A percentile compares a stretch with the other conserved stretches of the same genome.
phyloP scores from a whole-genome alignment of 2,797 vertebrate genomes.

The Remorina albescens region DNA sequence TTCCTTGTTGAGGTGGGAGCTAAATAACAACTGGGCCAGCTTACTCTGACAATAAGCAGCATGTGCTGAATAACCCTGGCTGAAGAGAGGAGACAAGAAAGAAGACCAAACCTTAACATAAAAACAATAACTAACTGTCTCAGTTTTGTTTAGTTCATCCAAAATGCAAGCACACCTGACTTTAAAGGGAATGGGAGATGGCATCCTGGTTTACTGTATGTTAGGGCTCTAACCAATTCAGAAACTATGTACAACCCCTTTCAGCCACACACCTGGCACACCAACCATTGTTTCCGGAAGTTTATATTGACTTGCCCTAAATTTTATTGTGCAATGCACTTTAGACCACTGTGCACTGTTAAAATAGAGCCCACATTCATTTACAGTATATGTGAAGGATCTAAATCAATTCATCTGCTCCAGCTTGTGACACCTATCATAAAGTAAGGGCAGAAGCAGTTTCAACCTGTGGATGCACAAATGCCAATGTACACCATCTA shows the following conservation, averaged over 20 bases:
- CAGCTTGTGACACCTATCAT: not conserved
- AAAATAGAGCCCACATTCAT: not conserved
- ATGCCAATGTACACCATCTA: not conserved
- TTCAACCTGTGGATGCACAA: not conserved
- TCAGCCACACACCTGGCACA: too few species aligned
- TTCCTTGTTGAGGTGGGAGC: conserved; percentile 87
- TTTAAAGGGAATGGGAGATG: too few species aligned
- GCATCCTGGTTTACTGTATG: too few species aligned
- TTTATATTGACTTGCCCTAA: too few species aligned
- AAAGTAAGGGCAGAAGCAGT: not conserved
- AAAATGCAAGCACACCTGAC: too few species aligned
- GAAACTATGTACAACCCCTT: too few species aligned
- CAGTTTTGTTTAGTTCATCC: not conserved
- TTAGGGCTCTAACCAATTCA: too few species aligned
- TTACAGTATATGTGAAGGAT: not conserved
- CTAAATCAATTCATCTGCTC: not conserved
- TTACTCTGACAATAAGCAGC: conserved; percentile 92
- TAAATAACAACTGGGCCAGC: conserved; percentile 91
- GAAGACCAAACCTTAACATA: not conserved
- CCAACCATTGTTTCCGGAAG: too few species aligned
- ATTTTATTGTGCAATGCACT: too few species aligned
- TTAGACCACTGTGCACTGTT: too few species aligned
- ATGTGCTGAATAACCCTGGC: conserved; percentile 86
- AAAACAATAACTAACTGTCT: not conserved
- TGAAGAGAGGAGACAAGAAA: conserved; percentile 48